These are phyloP conservation scores for Drepana arcuata DNA, from an alignment of 1,140 invertebrate species.

Conservation along the genomic window DNA sequence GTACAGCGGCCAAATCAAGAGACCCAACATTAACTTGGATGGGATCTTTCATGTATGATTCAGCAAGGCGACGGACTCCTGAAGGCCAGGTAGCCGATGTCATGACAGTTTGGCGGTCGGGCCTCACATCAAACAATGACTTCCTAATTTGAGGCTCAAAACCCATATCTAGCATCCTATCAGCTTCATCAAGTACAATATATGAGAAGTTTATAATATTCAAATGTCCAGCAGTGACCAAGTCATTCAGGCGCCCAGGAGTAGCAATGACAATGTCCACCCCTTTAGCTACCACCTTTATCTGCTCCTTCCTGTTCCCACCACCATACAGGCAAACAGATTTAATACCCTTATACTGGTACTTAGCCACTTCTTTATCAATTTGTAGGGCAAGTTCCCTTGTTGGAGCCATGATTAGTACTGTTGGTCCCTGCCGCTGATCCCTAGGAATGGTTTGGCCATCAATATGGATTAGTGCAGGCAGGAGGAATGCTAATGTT, in stretches of 20 bases:
- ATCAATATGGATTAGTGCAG: constrained; percentile 92
- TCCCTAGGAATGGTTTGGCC: constrained; percentile 79
- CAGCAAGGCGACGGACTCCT: constrained; percentile 85
- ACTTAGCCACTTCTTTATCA: constrained; percentile 90
- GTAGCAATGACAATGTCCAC: constrained; percentile 93
- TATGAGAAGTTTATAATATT: constrained; percentile 86
- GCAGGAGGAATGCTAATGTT: constrained; percentile 92
- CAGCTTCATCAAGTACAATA: constrained; percentile 94
- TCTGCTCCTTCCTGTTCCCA: constrained; percentile 82
- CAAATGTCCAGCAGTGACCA: constrained; percentile 77
- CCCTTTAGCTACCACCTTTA: constrained; percentile 78
- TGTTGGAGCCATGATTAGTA: constrained; percentile 91
- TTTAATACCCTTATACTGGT: constrained; percentile 86
- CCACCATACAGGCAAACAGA: constrained; percentile 93
- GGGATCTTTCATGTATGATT: constrained; percentile 89
- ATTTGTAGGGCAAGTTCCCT: constrained; percentile 94
- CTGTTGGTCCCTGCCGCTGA: constrained; percentile 84
- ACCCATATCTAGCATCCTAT: constrained; percentile 90
- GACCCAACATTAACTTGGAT: constrained; percentile 91
- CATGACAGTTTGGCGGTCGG: constrained; percentile 89
- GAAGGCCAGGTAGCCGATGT: constrained; percentile 91
- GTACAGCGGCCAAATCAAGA: constrained; percentile 87
- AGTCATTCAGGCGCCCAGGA: constrained; percentile 89
- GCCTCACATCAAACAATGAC: constrained; percentile 82
- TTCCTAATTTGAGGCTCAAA: constrained; percentile 92